Evolutionary conservation across 2,888 invertebrate species (phyloP).

Genomic region (Parapristionchus giblindavisi): DNA sequence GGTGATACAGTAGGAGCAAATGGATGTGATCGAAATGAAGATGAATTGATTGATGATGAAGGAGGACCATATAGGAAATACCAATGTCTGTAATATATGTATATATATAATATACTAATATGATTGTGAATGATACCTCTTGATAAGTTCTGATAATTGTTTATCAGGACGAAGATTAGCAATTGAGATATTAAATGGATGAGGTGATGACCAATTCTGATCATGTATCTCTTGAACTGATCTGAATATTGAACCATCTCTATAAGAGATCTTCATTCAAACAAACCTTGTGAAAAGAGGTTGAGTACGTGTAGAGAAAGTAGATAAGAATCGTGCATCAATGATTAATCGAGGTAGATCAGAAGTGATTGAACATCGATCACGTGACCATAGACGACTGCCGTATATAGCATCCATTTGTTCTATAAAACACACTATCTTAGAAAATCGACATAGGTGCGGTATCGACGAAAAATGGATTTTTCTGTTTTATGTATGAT

Average conservation of each 20-base stretch:
- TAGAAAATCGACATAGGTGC: neutral
- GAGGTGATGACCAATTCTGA: conserved; percentile 40
- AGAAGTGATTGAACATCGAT: neutral
- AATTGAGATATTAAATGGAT: conserved; percentile 39
- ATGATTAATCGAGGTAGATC: conserved; percentile 46
- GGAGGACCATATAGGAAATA: conserved; percentile 16
- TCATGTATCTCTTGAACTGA: conserved; percentile 40
- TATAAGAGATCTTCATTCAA: neutral
- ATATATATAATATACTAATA: neutral
- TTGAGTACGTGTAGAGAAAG: conserved; percentile 45
- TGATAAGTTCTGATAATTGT: conserved; percentile 36
- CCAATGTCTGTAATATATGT: neutral
- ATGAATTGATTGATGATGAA: neutral
- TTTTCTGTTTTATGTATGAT: too few species aligned
- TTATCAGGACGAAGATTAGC: conserved; percentile 39
- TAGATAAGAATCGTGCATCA: conserved; percentile 54
- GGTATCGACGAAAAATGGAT: too few species aligned
- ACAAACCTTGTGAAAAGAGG: conserved; percentile 43
- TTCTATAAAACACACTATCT: neutral
- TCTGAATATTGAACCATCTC: conserved; percentile 5
- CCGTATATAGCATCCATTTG: conserved; percentile 21
- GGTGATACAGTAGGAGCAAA: conserved; percentile 20
- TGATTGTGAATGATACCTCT: conserved; percentile 23
- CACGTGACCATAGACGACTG: conserved; percentile 9
- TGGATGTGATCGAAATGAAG: conserved; percentile 6